A percentile compares a stretch with the other conserved stretches of the same genome.
Conservation (phyloP, 1,140 invertebrate genomes). For the Drepana arcuata region DNA sequence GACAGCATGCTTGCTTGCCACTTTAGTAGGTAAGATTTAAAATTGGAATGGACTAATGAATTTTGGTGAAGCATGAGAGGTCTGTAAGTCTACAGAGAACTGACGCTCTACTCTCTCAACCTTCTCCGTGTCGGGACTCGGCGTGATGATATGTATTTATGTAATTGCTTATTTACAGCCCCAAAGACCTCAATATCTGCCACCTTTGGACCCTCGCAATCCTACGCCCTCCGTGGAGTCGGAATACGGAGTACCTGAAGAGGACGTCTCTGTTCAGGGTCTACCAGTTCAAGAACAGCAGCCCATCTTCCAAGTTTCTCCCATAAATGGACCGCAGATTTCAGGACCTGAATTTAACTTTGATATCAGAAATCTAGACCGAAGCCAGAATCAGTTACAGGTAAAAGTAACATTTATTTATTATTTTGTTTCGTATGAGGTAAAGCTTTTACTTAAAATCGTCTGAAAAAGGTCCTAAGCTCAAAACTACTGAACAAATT, state of each 20-base stretch:
- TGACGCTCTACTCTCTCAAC: too few species aligned
- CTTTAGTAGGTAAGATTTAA: background rate
- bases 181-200: constrained; percentile 37
- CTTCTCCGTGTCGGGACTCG: background rate
- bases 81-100: background rate
- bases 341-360: constrained; percentile 38
- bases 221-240: constrained; percentile 15
- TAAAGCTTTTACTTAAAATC: background rate
- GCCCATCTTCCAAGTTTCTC: constrained; percentile 47
- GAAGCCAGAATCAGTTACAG: constrained; percentile 41
- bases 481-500: too few species aligned
- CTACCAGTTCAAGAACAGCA: constrained; percentile 40
- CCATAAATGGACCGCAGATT: constrained; percentile 49
- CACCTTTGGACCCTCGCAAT: constrained; percentile 41
- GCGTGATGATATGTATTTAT: background rate
- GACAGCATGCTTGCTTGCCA: too few species aligned
- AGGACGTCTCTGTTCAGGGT: constrained; percentile 57
- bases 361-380: constrained; percentile 41
- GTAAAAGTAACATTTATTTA: constrained; percentile 13
- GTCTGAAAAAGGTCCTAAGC: too few species aligned
- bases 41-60: background rate
- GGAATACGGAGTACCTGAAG: constrained; percentile 26
- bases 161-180: constrained; percentile 10
- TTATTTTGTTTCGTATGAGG: background rate
- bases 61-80: background rate